Evolutionary conservation across 1,140 invertebrate species (phyloP).

Genomic region (Ladona fulva): DNA sequence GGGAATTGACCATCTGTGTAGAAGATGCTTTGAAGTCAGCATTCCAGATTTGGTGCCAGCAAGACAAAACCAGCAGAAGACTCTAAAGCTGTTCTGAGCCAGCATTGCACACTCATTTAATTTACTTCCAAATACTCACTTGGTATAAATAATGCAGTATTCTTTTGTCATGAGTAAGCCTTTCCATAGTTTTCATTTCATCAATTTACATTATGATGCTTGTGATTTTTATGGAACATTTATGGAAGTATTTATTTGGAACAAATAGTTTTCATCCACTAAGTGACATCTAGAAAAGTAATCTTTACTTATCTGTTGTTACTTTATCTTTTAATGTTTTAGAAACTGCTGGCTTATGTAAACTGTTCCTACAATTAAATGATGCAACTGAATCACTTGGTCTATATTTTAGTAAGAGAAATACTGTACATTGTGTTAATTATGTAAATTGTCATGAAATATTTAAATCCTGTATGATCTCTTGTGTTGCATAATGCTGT

Average conservation of each 20-base stretch:
- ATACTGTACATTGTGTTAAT: too few species aligned
- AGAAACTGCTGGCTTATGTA: not conserved
- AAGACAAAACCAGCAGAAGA: not conserved
- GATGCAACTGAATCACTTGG: too few species aligned
- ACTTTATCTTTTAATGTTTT: not conserved
- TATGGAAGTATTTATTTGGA: not conserved
- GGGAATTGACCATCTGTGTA: constrained; percentile 36
- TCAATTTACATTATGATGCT: not conserved
- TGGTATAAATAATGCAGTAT: not conserved
- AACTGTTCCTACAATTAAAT: not conserved
- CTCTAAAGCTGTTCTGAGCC: not conserved
- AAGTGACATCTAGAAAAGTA: not conserved
- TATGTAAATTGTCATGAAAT: too few species aligned
- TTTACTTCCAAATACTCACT: not conserved
- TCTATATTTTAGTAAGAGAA: too few species aligned
- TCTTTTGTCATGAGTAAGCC: not conserved
- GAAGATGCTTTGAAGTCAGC: too few species aligned
- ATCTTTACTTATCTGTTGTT: not conserved
- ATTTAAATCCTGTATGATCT: not conserved
- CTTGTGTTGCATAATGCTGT: not conserved
- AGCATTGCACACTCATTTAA: not conserved
- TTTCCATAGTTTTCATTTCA: too few species aligned
- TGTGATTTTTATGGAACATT: not conserved
- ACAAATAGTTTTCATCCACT: not conserved
- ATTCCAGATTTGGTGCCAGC: too few species aligned